phyloP scores from a whole-genome alignment of 1,140 invertebrate genomes.

The Drosophila pseudoananassae region DNA sequence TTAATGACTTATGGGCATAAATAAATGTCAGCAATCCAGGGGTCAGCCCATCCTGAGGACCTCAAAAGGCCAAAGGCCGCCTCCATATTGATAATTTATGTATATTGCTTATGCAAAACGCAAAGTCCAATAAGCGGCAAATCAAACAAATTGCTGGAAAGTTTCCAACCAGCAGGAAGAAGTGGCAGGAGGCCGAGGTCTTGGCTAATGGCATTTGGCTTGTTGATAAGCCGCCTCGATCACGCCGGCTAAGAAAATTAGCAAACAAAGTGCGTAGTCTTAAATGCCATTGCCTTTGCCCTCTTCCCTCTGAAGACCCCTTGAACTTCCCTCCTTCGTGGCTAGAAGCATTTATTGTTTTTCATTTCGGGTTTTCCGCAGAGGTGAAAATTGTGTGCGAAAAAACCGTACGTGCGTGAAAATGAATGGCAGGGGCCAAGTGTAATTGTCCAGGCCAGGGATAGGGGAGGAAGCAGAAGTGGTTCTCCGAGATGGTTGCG shows the following conservation, averaged over 20 bases:
- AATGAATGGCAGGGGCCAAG: constrained; percentile 69
- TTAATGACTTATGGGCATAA: constrained; percentile 67
- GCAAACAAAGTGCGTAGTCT: constrained; percentile 77
- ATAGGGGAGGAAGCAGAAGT: neutral
- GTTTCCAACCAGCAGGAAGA: constrained; percentile 39
- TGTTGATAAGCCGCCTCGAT: constrained; percentile 67
- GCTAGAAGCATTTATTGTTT: constrained; percentile 20
- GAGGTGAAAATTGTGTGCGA: constrained; percentile 81
- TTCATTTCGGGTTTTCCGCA: constrained; percentile 35
- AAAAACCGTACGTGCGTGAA: constrained; percentile 79
- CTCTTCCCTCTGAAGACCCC: neutral
- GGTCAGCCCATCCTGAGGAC: neutral
- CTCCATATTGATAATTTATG: constrained; percentile 69
- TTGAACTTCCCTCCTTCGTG: constrained; percentile 6
- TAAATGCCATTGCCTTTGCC: constrained; percentile 65
- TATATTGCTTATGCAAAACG: constrained; percentile 80
- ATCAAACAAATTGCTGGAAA: constrained; percentile 79
- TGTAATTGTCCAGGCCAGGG: constrained; percentile 67
- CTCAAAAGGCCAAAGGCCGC: neutral
- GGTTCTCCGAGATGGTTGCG: constrained; percentile 22
- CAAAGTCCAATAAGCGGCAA: constrained; percentile 75
- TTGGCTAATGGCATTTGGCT: constrained; percentile 63
- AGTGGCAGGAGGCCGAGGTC: constrained; percentile 8
- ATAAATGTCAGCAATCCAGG: constrained; percentile 62
- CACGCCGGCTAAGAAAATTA: constrained; percentile 51